phyloP scores from a whole-genome alignment of 2,888 invertebrate genomes.

The Tolmerus cingulatus region DNA sequence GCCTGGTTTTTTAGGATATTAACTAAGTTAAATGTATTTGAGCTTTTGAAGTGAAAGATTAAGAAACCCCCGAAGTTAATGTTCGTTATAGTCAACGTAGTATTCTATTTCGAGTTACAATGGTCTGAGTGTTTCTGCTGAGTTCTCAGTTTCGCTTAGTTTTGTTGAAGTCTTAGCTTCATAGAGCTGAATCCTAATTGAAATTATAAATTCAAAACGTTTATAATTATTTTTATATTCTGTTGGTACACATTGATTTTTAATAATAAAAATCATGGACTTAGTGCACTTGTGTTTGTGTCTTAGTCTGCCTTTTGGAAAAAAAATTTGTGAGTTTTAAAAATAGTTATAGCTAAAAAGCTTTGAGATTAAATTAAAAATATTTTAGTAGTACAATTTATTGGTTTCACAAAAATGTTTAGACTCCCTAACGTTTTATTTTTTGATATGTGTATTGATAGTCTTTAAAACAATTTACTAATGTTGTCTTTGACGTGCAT shows the following conservation, averaged over 20 bases:
- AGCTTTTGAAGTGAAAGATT: neutral
- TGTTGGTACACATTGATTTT: neutral
- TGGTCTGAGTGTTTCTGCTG: neutral
- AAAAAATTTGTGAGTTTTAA: neutral
- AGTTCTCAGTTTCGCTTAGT: neutral
- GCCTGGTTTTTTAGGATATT: neutral
- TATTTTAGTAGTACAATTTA: too few relatives aligned
- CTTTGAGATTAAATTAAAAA: neutral
- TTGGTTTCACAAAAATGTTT: too few relatives aligned
- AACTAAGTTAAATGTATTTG: neutral
- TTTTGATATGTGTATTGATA: too few relatives aligned
- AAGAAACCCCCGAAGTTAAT: neutral
- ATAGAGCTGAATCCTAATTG: neutral
- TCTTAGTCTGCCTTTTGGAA: neutral
- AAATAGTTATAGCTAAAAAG: neutral
- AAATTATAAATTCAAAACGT: neutral
- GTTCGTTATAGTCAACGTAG: neutral
- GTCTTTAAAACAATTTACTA: too few relatives aligned
- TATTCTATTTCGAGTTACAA: neutral
- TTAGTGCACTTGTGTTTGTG: neutral
- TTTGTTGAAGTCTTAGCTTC: neutral
- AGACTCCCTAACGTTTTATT: too few relatives aligned
- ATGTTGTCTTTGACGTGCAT: too few relatives aligned
- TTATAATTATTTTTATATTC: neutral
- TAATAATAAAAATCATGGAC: neutral